Evolutionary conservation across 2,888 invertebrate genomes (phyloP).

Genomic region (Fabriciana adippe): DNA sequence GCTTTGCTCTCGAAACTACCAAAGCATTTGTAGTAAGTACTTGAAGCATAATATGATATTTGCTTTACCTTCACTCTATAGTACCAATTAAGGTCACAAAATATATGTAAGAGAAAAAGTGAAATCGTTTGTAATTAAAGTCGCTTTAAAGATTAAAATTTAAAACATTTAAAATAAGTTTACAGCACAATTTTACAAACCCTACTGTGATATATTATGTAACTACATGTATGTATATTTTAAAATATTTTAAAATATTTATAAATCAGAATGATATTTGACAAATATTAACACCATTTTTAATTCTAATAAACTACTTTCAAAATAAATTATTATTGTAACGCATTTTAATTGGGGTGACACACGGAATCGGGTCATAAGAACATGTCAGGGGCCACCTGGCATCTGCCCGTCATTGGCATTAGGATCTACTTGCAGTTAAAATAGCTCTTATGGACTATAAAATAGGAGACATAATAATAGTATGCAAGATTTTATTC

Average conservation of each 20-base stretch:
- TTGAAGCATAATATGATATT: too few species aligned
- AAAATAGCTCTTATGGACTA: slow-evolving; percentile 19
- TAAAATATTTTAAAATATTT: too few species aligned
- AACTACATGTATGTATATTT: too few species aligned
- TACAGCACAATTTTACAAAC: background rate
- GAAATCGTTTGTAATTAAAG: too few species aligned
- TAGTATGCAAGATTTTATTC: background rate
- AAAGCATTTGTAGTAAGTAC: background rate
- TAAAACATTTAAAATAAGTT: background rate
- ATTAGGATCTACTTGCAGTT: slow-evolving; percentile 16
- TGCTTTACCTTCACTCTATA: too few species aligned
- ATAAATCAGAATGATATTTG: background rate
- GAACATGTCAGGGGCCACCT: slow-evolving; percentile 41
- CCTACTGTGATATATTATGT: background rate
- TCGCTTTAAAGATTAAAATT: too few species aligned
- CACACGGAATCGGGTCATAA: slow-evolving; percentile 42
- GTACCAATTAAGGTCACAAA: too few species aligned
- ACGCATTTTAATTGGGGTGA: slow-evolving; percentile 44
- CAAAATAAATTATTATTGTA: slow-evolving; percentile 39
- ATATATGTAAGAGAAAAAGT: too few species aligned
- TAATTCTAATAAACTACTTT: slow-evolving; percentile 33
- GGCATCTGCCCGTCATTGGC: slow-evolving; percentile 42
- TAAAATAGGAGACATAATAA: background rate
- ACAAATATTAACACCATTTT: slow-evolving; percentile 22
- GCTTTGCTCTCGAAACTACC: slow-evolving; percentile 51